Conservation (phyloP, 2,888 invertebrate genomes). For the Ophonus ardosiacus region DNA sequence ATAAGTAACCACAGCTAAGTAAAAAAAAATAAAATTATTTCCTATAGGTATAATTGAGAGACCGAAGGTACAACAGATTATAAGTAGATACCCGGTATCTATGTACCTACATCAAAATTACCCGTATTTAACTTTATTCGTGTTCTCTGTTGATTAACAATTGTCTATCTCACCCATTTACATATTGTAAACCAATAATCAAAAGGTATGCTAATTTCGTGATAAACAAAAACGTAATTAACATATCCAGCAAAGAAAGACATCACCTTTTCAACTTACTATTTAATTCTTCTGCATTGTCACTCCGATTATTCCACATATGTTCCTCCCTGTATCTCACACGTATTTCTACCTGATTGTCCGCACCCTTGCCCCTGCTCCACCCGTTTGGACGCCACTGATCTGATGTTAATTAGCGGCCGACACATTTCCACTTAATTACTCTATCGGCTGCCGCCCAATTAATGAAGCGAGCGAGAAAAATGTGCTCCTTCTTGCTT, state of each 20-base stretch:
- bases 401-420: constrained; percentile 72
- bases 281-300: neutral
- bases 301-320: neutral
- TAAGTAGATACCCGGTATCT: too few relatives aligned
- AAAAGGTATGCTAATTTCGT: neutral
- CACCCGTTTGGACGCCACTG: neutral
- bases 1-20: too few relatives aligned
- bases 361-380: neutral
- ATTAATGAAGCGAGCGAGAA: constrained; percentile 71
- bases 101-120: too few relatives aligned
- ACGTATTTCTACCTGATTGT: constrained; percentile 3
- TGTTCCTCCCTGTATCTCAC: constrained; percentile 14
- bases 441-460: constrained; percentile 72
- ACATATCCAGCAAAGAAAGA: neutral
- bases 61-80: too few relatives aligned
- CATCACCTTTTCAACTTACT: neutral
- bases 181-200: neutral
- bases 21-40: too few relatives aligned
- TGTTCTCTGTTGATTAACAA: too few relatives aligned
- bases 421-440: constrained; percentile 73
- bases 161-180: too few relatives aligned
- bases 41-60: too few relatives aligned
- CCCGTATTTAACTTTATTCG: too few relatives aligned
- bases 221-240: neutral
- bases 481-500: neutral